Conservation (phyloP, 1,140 invertebrate genomes). For the Tigriopus japonicus region DNA sequence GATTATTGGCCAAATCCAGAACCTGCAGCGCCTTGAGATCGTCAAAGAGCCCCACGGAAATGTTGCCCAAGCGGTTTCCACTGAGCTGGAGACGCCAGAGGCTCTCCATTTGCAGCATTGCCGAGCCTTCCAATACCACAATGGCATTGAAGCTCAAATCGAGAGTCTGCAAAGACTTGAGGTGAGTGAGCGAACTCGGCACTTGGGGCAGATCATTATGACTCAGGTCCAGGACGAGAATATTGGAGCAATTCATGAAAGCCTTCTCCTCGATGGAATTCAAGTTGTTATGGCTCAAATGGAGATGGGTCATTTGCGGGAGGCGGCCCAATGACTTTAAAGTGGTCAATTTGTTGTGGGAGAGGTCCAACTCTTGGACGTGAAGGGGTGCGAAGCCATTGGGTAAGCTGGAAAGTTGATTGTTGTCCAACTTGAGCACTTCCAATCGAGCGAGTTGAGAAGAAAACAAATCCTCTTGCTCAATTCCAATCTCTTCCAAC, state of each 20-base stretch:
- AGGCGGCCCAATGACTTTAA: constrained; percentile 71
- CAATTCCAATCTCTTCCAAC: background rate
- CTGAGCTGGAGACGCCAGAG: constrained; percentile 61
- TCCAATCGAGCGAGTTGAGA: background rate
- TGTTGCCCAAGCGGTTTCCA: constrained; percentile 46
- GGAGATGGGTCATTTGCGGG: constrained; percentile 43
- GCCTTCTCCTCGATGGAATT: constrained; percentile 31
- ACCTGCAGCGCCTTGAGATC: constrained; percentile 60
- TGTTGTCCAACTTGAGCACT: background rate
- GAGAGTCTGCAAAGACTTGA: constrained; percentile 46
- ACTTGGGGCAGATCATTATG: constrained; percentile 19
- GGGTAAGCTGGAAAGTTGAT: constrained; percentile 21
- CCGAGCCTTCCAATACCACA: constrained; percentile 51
- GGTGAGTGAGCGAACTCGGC: constrained; percentile 18
- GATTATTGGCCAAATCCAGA: constrained; percentile 66
- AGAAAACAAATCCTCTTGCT: background rate
- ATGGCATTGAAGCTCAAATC: constrained; percentile 74
- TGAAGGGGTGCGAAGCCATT: constrained; percentile 58
- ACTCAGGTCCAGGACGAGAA: constrained; percentile 59
- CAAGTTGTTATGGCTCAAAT: constrained; percentile 57
- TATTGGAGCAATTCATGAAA: constrained; percentile 61
- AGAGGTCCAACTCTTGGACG: constrained; percentile 13
- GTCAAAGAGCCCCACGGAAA: constrained; percentile 47
- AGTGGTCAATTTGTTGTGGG: constrained; percentile 26
- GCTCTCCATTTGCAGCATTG: constrained; percentile 60